Evolutionary conservation across 2,797 vertebrate species (phyloP), one percentile per base, ranked within the genome.

Genomic region (Cyprinella venusta): DNA sequence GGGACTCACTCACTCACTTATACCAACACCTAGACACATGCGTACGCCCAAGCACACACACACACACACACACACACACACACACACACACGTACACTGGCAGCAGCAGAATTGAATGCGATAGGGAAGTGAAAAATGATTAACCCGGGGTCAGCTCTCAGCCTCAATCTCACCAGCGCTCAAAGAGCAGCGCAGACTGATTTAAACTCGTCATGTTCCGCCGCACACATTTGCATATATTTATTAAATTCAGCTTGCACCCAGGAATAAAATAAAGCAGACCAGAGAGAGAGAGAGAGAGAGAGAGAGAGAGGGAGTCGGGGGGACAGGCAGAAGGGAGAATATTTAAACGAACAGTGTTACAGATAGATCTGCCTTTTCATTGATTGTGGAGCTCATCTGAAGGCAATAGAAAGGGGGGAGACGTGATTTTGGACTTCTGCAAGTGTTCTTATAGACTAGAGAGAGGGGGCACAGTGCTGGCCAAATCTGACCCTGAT

Each of bases 111-210:
- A 95, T 93, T 94, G 94, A 95, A 95, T 95, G 93, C 91, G 95
- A 95, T 95, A 95, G 94, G 93, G 94, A 95, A 95, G 94, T 95
- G 93, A 95, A 94, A 95, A 95, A 94, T 95, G 94, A 95, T 95
- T 95, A 95, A 94, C 94, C 95, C 89, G 86, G 92, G 94, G 95
- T 95, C 95, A 95, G 95, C 94, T 95, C 94, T 95, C 94, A 94
- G 93, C 94, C 94, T 94, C 94, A 94, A 94, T 95, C 94, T 95
- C 93, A 84, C 91, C 93, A 90, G 91, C 91, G 94, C 93, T 94
- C 94, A 94, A 94, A 94, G 94, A 94, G 94, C 94, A 94, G 94
- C 93, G 92, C 93, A 90, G 93, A 93, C 93, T 95, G 94, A 94
- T 94, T 94, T 94, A 94, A 94, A 94, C 94, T 94, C 94, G 94